phyloP scores from a whole-genome alignment of 2,113 vertebrate genomes.

The Synchiropus splendidus region DNA sequence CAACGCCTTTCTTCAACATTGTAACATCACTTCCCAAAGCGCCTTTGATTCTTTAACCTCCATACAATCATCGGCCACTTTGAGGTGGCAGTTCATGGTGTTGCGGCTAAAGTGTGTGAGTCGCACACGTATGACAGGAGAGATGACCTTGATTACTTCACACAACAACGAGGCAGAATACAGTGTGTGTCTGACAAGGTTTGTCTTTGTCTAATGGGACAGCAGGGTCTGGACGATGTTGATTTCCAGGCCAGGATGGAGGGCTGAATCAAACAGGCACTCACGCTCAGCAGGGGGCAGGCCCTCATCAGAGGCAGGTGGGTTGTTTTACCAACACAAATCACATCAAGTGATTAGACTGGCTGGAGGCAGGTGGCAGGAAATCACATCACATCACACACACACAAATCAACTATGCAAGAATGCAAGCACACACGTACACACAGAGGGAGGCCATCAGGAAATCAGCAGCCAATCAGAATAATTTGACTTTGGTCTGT shows the following conservation, averaged over 20 bases:
- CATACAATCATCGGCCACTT: too few relatives aligned
- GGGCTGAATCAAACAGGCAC: slow-evolving; percentile 34
- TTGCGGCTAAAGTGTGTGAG: too few relatives aligned
- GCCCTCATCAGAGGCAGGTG: slow-evolving; percentile 51
- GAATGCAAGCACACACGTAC: slow-evolving; percentile 35
- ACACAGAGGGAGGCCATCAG: slow-evolving; percentile 51
- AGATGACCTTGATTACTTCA: slow-evolving; percentile 30
- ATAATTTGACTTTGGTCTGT: slow-evolving; percentile 67
- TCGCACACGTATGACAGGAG: too few relatives aligned
- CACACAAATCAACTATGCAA: slow-evolving; percentile 47
- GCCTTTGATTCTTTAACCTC: too few relatives aligned
- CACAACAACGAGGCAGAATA: slow-evolving; percentile 3
- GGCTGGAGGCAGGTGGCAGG: slow-evolving; percentile 44
- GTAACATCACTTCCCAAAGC: too few relatives aligned
- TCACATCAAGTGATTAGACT: slow-evolving; percentile 75
- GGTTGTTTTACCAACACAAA: slow-evolving; percentile 65
- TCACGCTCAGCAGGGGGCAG: slow-evolving; percentile 36
- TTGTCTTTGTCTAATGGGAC: slow-evolving; percentile 48
- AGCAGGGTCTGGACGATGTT: slow-evolving; percentile 58
- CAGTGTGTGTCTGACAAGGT: slow-evolving; percentile 19
- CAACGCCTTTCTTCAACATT: too few relatives aligned
- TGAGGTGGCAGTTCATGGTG: too few relatives aligned
- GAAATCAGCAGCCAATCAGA: slow-evolving; percentile 73
- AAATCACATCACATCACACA: slow-evolving; percentile 35
- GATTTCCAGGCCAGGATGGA: slow-evolving; percentile 46